Conservation (phyloP, 2,797 vertebrate species). For the Rhinoraja longicauda region DNA sequence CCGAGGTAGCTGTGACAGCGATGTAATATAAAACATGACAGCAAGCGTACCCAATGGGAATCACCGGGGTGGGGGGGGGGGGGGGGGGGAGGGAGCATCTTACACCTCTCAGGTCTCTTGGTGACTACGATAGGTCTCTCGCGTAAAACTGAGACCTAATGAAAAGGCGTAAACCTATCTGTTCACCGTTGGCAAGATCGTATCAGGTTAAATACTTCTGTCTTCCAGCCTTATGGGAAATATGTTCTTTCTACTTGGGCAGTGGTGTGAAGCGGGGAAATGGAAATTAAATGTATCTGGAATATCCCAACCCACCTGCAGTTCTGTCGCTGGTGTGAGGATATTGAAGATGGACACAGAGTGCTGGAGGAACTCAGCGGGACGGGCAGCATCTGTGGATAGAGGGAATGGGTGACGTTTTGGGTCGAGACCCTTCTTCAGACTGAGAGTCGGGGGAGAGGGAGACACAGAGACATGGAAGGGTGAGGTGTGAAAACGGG, state of each 20-base stretch:
- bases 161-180: not conserved
- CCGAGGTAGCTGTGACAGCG: slow-evolving; percentile 18
- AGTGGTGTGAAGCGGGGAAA: not conserved
- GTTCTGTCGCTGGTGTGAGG: too few relatives aligned
- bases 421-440: too few relatives aligned
- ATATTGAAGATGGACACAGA: too few relatives aligned
- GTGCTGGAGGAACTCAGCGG: too few relatives aligned
- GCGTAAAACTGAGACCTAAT: not conserved
- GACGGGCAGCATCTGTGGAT: too few relatives aligned
- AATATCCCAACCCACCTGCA: not conserved
- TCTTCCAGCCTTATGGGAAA: not conserved
- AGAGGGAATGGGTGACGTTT: too few relatives aligned
- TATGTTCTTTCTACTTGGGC: not conserved
- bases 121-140: not conserved
- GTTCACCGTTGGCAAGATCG: not conserved
- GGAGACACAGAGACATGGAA: too few relatives aligned
- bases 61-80: too few relatives aligned
- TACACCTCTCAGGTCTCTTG: not conserved
- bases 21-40: not conserved
- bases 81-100: not conserved
- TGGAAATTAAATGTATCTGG: not conserved
- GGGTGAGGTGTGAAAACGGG: too few relatives aligned
- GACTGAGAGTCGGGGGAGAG: too few relatives aligned
- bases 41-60: not conserved
- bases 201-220: not conserved